Percentiles rank a stretch among this genome's conserved stretches.
Evolutionary conservation across 2,888 invertebrate genomes (phyloP).

Genomic region (Pyrrhosoma nymphula): DNA sequence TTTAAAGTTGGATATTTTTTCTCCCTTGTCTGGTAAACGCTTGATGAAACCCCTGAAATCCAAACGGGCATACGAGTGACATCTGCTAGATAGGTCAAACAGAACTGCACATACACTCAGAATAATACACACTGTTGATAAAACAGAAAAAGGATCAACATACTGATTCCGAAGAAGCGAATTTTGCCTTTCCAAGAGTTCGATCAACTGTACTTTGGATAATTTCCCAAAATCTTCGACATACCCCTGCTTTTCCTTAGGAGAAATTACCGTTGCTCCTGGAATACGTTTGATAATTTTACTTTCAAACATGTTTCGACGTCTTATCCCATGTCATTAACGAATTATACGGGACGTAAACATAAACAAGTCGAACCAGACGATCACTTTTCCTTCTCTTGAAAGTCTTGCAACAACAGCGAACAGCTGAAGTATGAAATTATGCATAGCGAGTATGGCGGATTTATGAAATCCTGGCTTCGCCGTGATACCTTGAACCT

Average conservation of each 20-base stretch:
- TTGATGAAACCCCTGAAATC: slow-evolving; percentile 79
- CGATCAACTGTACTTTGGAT: slow-evolving; percentile 79
- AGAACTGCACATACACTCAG: too few species aligned
- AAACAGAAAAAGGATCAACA: slow-evolving; percentile 69
- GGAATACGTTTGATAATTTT: slow-evolving; percentile 78
- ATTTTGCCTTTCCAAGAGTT: slow-evolving; percentile 81
- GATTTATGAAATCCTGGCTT: not conserved
- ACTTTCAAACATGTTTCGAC: slow-evolving; percentile 71
- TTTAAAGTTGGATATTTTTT: slow-evolving; percentile 79
- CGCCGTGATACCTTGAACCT: too few species aligned
- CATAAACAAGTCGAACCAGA: not conserved
- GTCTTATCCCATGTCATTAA: not conserved
- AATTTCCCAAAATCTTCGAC: slow-evolving; percentile 79
- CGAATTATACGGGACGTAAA: not conserved
- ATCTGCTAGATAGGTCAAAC: too few species aligned
- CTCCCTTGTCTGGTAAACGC: slow-evolving; percentile 82
- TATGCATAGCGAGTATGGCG: not conserved
- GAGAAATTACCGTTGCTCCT: slow-evolving; percentile 78
- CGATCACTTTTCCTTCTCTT: not conserved
- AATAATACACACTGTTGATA: too few species aligned
- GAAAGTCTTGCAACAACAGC: not conserved
- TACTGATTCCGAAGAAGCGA: slow-evolving; percentile 79
- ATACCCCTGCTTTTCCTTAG: slow-evolving; percentile 80
- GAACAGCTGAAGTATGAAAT: not conserved
- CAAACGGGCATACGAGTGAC: slow-evolving; percentile 40